Evolutionary conservation across 2,888 invertebrate genomes (phyloP).

Genomic region (Volucella inflata): DNA sequence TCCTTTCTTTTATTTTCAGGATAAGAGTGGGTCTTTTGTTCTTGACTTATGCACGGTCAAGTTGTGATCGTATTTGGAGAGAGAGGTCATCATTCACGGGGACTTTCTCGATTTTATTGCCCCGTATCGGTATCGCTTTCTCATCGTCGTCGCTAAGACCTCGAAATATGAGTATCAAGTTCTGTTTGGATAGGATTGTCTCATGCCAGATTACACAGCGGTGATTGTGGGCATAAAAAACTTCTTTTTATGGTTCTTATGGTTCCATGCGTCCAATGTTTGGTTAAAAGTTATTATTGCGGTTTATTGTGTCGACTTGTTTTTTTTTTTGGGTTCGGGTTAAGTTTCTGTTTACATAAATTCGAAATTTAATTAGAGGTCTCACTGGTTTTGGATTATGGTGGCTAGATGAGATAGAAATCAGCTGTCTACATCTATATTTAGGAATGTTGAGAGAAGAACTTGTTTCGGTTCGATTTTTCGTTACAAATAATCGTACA

Average conservation of each 20-base stretch:
- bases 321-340: conserved; percentile 39
- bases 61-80: conserved; percentile 37
- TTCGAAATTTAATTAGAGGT: conserved; percentile 70
- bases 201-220: conserved; percentile 56
- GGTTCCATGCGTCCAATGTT: conserved; percentile 53
- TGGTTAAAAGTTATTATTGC: conserved; percentile 54
- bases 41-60: conserved; percentile 74
- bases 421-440: too few species aligned
- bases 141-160: not conserved
- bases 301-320: conserved; percentile 69
- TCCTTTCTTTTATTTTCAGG: conserved; percentile 44
- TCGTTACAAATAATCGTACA: too few species aligned
- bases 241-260: conserved; percentile 72
- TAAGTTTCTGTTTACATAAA: conserved; percentile 62
- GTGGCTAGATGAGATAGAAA: conserved; percentile 17
- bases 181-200: conserved; percentile 65
- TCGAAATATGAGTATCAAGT: conserved; percentile 54
- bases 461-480: conserved; percentile 3
- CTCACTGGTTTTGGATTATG: conserved; percentile 22
- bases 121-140: conserved; percentile 33
- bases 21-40: conserved; percentile 53
- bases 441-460: conserved; percentile 25
- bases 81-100: conserved; percentile 33
- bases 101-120: conserved; percentile 51
- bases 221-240: conserved; percentile 48